Conservation (phyloP, 2,888 invertebrate species). For the Thumatha senex region DNA sequence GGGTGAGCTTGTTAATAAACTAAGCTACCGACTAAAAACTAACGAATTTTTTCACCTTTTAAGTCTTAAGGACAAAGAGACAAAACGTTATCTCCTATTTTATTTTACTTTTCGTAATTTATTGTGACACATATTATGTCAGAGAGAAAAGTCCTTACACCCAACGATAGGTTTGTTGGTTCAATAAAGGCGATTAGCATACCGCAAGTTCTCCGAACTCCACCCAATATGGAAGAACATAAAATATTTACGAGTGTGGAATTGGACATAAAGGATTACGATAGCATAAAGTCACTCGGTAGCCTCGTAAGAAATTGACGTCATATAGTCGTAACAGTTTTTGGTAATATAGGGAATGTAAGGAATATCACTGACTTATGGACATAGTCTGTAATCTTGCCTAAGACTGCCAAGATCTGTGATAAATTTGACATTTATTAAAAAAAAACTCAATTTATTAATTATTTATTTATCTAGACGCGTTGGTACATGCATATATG, state of each 20-base stretch:
- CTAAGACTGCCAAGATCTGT: slow-evolving; percentile 1
- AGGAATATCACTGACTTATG: neutral
- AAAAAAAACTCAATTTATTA: slow-evolving; percentile 11
- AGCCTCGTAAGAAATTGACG: slow-evolving; percentile 16
- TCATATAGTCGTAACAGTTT: slow-evolving; percentile 7
- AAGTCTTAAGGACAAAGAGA: too few relatives aligned
- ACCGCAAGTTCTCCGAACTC: slow-evolving; percentile 39
- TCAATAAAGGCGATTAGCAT: slow-evolving; percentile 61
- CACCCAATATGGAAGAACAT: slow-evolving; percentile 33
- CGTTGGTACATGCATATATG: too few relatives aligned
- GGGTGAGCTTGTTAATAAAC: too few relatives aligned
- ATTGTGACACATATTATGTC: slow-evolving; percentile 33
- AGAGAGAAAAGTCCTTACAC: slow-evolving; percentile 49
- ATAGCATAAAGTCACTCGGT: slow-evolving; percentile 48
- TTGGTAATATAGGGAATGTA: neutral
- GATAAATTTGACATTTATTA: slow-evolving; percentile 10
- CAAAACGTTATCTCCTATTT: too few relatives aligned
- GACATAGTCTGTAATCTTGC: slow-evolving; percentile 1
- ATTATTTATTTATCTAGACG: too few relatives aligned
- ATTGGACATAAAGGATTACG: slow-evolving; percentile 53
- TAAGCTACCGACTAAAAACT: too few relatives aligned
- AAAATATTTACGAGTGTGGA: slow-evolving; percentile 50
- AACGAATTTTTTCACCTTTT: too few relatives aligned
- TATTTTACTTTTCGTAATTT: slow-evolving; percentile 9
- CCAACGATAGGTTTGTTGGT: slow-evolving; percentile 54